phyloP scores from a whole-genome alignment of 2,888 invertebrate genomes.

The Pogonocherus hispidulus region DNA sequence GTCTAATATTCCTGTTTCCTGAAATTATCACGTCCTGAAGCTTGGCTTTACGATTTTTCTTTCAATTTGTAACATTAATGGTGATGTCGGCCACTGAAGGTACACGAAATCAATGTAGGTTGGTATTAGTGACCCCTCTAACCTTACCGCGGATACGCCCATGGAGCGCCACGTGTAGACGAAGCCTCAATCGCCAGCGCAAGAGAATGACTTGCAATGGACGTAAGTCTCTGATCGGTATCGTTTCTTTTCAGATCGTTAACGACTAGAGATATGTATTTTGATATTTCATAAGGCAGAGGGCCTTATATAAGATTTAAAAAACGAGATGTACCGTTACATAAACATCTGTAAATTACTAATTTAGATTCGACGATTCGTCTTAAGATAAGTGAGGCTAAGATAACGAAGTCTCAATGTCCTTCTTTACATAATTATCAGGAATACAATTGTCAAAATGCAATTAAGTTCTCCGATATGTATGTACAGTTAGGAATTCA shows the following conservation, averaged over 20 bases:
- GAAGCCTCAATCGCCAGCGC: slow-evolving; percentile 6
- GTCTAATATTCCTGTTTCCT: too few relatives aligned
- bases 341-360: slow-evolving; percentile 43
- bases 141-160: neutral
- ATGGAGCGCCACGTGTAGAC: slow-evolving; percentile 2
- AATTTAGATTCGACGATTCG: slow-evolving; percentile 43
- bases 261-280: slow-evolving; percentile 54
- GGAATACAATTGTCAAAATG: slow-evolving; percentile 39
- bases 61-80: too few relatives aligned
- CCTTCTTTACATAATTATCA: slow-evolving; percentile 38
- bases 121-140: too few relatives aligned
- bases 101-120: too few relatives aligned
- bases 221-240: slow-evolving; percentile 50
- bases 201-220: slow-evolving; percentile 52
- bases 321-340: slow-evolving; percentile 39
- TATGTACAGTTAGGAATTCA: too few relatives aligned
- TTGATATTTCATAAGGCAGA: slow-evolving; percentile 53
- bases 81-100: too few relatives aligned
- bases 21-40: too few relatives aligned
- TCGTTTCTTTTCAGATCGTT: slow-evolving; percentile 54
- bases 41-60: too few relatives aligned
- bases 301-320: slow-evolving; percentile 34
- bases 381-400: slow-evolving; percentile 24
- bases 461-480: too few relatives aligned
- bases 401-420: slow-evolving; percentile 31